phyloP scores from a whole-genome alignment of 92 coral and sea anemone genomes.

The Chrysogorgia sp. region DNA sequence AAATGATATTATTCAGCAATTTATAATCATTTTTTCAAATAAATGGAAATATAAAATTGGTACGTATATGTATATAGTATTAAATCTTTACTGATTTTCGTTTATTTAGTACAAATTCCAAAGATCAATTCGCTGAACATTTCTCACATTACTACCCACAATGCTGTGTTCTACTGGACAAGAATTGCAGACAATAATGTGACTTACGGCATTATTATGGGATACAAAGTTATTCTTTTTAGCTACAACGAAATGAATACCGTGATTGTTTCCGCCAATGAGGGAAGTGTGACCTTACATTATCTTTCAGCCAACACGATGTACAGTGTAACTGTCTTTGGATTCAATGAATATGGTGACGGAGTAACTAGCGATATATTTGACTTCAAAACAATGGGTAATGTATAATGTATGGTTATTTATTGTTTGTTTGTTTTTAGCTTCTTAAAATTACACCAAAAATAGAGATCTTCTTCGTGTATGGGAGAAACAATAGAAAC shows the following conservation, averaged over 20 bases:
- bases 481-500: too few relatives aligned
- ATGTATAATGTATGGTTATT: not conserved
- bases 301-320: slow-evolving; percentile 1
- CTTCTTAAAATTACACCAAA: not conserved
- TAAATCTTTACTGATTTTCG: too few relatives aligned
- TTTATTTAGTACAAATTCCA: slow-evolving; percentile 19
- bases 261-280: not conserved
- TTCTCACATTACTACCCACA: slow-evolving; percentile 2
- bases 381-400: slow-evolving; percentile 7
- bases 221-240: not conserved
- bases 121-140: not conserved
- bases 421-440: not conserved
- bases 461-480: too few relatives aligned
- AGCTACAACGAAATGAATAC: not conserved
- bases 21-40: too few relatives aligned
- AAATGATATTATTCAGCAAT: too few relatives aligned
- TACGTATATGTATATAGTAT: too few relatives aligned
- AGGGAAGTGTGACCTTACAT: not conserved
- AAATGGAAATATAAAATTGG: too few relatives aligned
- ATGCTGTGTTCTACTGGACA: slow-evolving; percentile 1
- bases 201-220: not conserved
- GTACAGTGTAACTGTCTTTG: slow-evolving; percentile 1
- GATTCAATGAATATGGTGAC: slow-evolving; percentile 9
- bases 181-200: slow-evolving; percentile 16
- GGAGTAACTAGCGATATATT: not conserved